phyloP scores from a whole-genome alignment of 1,140 invertebrate species.

The Palaemon carinicauda region DNA sequence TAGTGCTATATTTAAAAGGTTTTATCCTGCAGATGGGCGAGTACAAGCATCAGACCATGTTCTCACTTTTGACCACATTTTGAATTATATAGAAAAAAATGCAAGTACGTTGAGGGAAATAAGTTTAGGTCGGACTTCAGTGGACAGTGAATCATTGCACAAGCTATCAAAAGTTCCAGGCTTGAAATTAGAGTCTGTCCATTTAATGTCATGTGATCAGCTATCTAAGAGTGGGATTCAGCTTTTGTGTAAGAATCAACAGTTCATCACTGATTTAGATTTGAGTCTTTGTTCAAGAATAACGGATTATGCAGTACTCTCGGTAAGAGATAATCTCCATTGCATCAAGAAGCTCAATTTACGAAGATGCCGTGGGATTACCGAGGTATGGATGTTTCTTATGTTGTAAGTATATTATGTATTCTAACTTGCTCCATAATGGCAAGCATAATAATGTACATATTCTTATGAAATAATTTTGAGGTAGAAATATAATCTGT shows the following conservation, averaged over 20 bases:
- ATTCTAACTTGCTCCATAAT: neutral
- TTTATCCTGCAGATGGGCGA: slow-evolving; percentile 69
- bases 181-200: slow-evolving; percentile 70
- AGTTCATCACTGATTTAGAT: slow-evolving; percentile 70
- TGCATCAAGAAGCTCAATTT: slow-evolving; percentile 70
- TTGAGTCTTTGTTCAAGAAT: slow-evolving; percentile 72
- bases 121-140: slow-evolving; percentile 73
- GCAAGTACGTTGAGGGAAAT: slow-evolving; percentile 70
- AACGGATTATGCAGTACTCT: slow-evolving; percentile 71
- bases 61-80: slow-evolving; percentile 75
- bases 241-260: slow-evolving; percentile 69
- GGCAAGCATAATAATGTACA: neutral
- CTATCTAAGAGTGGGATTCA: slow-evolving; percentile 72
- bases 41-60: slow-evolving; percentile 73
- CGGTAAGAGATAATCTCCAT: slow-evolving; percentile 70
- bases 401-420: neutral
- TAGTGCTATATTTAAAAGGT: slow-evolving; percentile 72
- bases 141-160: slow-evolving; percentile 72
- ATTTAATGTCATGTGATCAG: slow-evolving; percentile 73
- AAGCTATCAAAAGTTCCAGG: slow-evolving; percentile 68
- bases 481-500: too few relatives aligned
- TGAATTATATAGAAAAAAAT: slow-evolving; percentile 70
- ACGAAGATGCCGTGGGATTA: slow-evolving; percentile 71
- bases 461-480: too few relatives aligned
- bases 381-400: slow-evolving; percentile 65